These are phyloP conservation scores for Chionis minor DNA, from an alignment of 2,113 vertebrate species.

Conservation along the genomic window DNA sequence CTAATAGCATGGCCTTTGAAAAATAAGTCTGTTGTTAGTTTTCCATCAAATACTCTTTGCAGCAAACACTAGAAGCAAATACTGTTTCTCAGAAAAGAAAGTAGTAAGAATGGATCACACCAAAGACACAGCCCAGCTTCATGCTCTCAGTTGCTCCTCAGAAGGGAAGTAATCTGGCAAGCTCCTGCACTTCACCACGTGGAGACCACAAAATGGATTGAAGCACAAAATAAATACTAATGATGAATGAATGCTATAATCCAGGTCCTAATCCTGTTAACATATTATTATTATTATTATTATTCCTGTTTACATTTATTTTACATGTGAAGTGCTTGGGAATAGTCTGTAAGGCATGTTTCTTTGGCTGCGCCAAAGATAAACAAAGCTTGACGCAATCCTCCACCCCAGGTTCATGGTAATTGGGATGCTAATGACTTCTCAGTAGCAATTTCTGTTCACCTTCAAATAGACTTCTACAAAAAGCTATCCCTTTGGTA, in stretches of 20 bases:
- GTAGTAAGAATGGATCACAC: not conserved
- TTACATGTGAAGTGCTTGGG: not conserved
- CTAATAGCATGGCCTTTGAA: not conserved
- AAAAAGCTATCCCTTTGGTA: not conserved
- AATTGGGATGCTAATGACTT: not conserved
- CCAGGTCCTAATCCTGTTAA: not conserved
- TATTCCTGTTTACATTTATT: not conserved
- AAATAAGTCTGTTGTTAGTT: not conserved
- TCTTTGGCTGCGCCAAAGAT: not conserved
- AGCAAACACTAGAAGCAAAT: not conserved
- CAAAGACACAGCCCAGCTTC: not conserved
- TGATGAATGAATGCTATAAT: not conserved
- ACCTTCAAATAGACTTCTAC: not conserved
- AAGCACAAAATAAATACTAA: not conserved
- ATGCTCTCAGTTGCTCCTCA: not conserved
- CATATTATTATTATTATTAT: not conserved
- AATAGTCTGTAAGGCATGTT: not conserved
- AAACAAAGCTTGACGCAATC: not conserved
- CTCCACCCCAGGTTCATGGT: not conserved
- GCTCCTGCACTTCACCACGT: not conserved
- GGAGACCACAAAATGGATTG: not conserved
- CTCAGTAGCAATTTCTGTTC: not conserved
- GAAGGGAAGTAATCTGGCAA: not conserved
- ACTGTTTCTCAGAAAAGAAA: not conserved
- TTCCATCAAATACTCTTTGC: not conserved